These are phyloP conservation scores for Phengaris alcon DNA, from an alignment of 2,888 invertebrate species.

Conservation along the genomic window DNA sequence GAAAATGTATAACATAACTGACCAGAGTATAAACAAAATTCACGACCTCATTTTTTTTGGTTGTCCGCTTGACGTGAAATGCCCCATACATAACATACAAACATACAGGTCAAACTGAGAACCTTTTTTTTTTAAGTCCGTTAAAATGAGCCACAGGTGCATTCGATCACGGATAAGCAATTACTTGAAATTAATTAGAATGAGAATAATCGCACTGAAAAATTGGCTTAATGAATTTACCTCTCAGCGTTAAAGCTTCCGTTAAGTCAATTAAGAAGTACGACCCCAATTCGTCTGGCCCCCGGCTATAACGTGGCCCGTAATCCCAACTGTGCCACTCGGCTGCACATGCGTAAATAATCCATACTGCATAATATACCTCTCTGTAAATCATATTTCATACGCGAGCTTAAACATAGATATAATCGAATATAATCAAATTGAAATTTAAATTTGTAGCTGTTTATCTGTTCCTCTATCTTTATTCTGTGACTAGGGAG, in stretches of 20 bases:
- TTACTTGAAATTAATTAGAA: background rate
- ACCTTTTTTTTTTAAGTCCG: no score
- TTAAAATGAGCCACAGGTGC: background rate
- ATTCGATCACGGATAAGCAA: background rate
- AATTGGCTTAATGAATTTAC: background rate
- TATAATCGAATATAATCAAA: background rate
- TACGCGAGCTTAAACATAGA: no score
- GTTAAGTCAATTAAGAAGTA: slow-evolving; percentile 17
- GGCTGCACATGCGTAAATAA: background rate
- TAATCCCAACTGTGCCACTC: background rate
- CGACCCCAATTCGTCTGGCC: slow-evolving; percentile 12
- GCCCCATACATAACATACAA: no score
- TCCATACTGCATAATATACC: background rate
- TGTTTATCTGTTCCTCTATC: no score
- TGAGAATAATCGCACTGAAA: background rate
- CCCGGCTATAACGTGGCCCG: background rate
- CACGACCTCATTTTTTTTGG: no score
- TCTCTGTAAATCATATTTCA: background rate
- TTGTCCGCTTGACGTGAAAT: no score
- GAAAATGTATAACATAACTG: no score
- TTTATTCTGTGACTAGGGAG: background rate
- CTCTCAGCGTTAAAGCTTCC: slow-evolving; percentile 7
- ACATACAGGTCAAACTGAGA: no score
- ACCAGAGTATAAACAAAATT: no score
- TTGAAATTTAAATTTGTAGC: no score